These are phyloP conservation scores for Macrobrachium nipponense DNA, from an alignment of 1,140 invertebrate genomes.

Conservation along the genomic window DNA sequence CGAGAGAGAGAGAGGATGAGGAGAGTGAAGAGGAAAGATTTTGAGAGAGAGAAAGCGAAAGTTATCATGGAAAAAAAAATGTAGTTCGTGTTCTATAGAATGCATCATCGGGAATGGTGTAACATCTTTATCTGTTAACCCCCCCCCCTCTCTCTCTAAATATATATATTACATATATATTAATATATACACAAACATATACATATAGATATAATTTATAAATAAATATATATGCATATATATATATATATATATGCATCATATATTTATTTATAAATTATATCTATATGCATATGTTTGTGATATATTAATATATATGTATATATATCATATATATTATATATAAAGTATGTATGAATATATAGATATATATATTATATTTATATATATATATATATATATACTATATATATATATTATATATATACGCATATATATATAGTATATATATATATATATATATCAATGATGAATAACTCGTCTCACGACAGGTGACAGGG, in stretches of 20 bases:
- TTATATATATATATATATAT: slow-evolving; percentile 14
- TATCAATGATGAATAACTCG: not conserved
- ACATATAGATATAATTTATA: not conserved
- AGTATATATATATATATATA: slow-evolving; percentile 17
- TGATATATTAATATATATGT: not conserved
- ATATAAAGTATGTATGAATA: not conserved
- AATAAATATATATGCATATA: not conserved
- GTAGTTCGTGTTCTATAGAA: too few relatives aligned
- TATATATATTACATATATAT: too few relatives aligned
- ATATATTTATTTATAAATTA: not conserved
- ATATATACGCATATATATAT: slow-evolving; percentile 3
- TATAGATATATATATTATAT: not conserved
- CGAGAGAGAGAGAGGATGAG: too few relatives aligned
- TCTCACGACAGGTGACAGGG: too few relatives aligned
- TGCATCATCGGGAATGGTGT: too few relatives aligned
- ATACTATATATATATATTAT: slow-evolving; percentile 13
- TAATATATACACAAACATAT: not conserved
- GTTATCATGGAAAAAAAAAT: too few relatives aligned
- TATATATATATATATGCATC: not conserved
- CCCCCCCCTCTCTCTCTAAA: not conserved
- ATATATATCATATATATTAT: slow-evolving; percentile 15
- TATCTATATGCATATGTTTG: not conserved
- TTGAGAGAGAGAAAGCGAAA: too few relatives aligned
- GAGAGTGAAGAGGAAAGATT: too few relatives aligned
- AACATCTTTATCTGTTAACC: too few relatives aligned